Evolutionary conservation across 2,113 vertebrate genomes (phyloP).

Genomic region (Microtus oregoni): DNA sequence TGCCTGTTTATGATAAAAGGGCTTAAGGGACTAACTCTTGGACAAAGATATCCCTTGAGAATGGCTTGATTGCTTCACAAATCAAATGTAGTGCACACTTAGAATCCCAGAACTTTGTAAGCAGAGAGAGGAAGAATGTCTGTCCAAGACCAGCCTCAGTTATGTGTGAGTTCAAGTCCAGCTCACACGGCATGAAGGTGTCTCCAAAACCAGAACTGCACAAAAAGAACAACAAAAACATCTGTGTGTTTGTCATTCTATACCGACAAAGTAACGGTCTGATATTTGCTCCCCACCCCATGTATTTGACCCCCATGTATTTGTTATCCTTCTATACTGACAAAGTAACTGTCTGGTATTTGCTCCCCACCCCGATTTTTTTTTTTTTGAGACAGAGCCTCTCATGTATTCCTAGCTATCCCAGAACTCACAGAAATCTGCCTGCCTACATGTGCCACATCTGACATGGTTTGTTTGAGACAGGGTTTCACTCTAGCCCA

Average conservation of each 20-base stretch:
- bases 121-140: background rate
- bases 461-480: background rate
- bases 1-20: background rate
- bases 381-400: background rate
- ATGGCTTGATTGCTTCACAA: background rate
- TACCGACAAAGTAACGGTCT: slow-evolving; percentile 13
- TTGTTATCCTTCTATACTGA: background rate
- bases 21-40: background rate
- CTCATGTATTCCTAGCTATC: background rate
- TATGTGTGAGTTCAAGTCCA: background rate
- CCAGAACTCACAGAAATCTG: background rate
- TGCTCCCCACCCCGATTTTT: background rate
- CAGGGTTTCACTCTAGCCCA: background rate
- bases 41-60: background rate
- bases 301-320: background rate
- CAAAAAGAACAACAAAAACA: background rate
- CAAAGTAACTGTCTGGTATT: slow-evolving; percentile 17
- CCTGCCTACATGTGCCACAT: background rate
- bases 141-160: background rate
- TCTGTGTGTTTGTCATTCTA: background rate
- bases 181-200: background rate
- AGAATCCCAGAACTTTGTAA: background rate
- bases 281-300: background rate
- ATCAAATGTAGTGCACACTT: background rate
- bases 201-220: background rate